Base-by-base conservation (phyloP, 2,797 vertebrate species). In the Halcyon chelicuti region DNA sequence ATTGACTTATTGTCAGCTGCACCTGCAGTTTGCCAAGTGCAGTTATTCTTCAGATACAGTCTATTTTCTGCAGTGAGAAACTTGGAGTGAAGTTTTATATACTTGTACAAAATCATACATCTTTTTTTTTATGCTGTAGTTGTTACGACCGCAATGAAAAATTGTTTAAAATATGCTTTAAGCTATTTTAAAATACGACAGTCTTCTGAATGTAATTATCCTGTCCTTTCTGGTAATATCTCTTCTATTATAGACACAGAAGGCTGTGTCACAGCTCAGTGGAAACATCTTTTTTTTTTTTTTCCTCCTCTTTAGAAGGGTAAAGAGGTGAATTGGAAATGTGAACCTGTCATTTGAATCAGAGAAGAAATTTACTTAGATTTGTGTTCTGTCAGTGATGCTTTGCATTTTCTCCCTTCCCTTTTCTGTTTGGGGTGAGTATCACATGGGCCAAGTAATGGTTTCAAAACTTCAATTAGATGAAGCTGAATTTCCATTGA, bases 181-280 rank as follows among this genome's bases (percentile, higher is more conserved):
- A 93, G 83, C 20, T 78, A 29, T 82, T 87, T 84, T 65, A 44
- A 89, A 94, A 71, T 78, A 68, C 46, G 40, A 66, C 29, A 77
- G 57, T 21, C n/a, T 58, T 68, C 72, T 83, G 61, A 83, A 89
- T 77, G 84, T 78, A 87, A 86, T 91, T 93, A 65, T 89, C 52
- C 9, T 68, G 72, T 57, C 57, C 81, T 65, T 54, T 74, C 68
- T 92, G 75, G 62, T 92, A 68, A 51, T 31, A 23, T 42, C 77
- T 90, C 60, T 88, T 89, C 60, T 54, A 35, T 91, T 86, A 71
- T 26, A 65, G 78, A 74, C 3, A 9, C 49, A 86, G 78, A 83
- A 86, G 74, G 71, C 88, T 83, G 35, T 88, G 77, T 74, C 29
- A 65, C 76, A 94, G 88, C 68, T 93, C 77, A 82, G 60, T 94